Percentiles rank a stretch among this genome's conserved stretches.
These are phyloP conservation scores for Conopomorpha cramerella DNA, from an alignment of 1,140 invertebrate species.

Conservation along the genomic window DNA sequence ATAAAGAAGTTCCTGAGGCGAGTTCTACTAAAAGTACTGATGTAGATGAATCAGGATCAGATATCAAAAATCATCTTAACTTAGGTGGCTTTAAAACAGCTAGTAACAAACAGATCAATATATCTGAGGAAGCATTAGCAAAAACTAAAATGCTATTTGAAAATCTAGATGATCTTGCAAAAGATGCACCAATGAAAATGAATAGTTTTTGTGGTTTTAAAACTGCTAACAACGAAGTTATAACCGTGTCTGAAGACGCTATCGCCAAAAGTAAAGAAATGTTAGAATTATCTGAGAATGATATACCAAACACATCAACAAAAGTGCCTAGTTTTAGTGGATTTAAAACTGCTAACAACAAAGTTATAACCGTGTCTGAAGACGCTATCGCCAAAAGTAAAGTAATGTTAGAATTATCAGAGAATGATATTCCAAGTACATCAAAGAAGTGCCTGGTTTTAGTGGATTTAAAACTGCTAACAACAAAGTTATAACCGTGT, in stretches of 20 bases:
- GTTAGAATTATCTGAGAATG: no score
- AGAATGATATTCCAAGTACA: no score
- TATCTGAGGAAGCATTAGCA: slow-evolving; percentile 21
- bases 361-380: no score
- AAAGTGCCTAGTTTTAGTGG: no score
- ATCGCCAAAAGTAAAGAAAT: slow-evolving; percentile 22
- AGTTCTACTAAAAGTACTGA: no score
- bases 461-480: slow-evolving; percentile 27
- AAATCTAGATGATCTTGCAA: slow-evolving; percentile 6
- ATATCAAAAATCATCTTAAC: no score
- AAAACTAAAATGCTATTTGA: slow-evolving; percentile 11
- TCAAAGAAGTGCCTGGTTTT: no score
- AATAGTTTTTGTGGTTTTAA: slow-evolving; percentile 13
- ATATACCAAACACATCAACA: no score
- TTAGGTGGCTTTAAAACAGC: slow-evolving; percentile 9
- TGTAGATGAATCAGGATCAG: no score
- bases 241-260: slow-evolving; percentile 23
- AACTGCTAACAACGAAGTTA: slow-evolving; percentile 20
- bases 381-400: no score
- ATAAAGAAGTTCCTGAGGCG: background rate
- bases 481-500: slow-evolving; percentile 19
- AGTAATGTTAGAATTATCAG: no score
- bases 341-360: no score
- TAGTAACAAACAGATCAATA: slow-evolving; percentile 11
- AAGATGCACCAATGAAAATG: background rate